Base-by-base conservation (phyloP, 2,888 invertebrate genomes). In the Thymelicus lineola region DNA sequence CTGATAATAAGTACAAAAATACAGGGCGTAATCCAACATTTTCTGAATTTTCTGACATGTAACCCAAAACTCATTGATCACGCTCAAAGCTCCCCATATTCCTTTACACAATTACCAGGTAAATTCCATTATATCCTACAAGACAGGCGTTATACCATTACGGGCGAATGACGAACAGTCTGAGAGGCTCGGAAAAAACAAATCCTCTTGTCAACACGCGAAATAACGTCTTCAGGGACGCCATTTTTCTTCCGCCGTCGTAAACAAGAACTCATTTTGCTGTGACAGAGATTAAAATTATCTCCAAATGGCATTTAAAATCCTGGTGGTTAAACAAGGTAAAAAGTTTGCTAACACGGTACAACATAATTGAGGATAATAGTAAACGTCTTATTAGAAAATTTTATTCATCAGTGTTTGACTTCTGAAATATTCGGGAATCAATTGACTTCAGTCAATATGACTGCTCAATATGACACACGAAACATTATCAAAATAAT, bases 181-280 rank as follows among this genome's bases (percentile, higher is more conserved):
- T 79, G 78, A 62, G 55, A 68, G 46, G 61, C 62, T 36, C 35
- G 77, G 79, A 80, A 75, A 86, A 86, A 90, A 87, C 86, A 86
- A 88, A 90, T 87, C 86, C 83, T 79, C 81, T 81, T 85, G 88
- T 85, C 87, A 83, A 85, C 85, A 82, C 81, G 82, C 82, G 79
- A 83, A 87, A 86, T 86, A 83, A 82, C 80, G 69, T 74, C 79
- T 80, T 79, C 76, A 72, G 75, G 76, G 74, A 66, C 76, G 78
- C 79, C 78, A 73, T 72, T 82, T 82, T 84, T 84, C 83, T 80
- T 84, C 76, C 74, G 72, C 76, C 77, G 77, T 76, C 81, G 83
- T 84, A 84, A 86, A 86, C 46, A 69, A 64, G 67, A 67, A 74
- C 60, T 72, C 69, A 74, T 74, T 70, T 74, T 70, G 71, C 38